Base-by-base conservation (phyloP, 2,888 invertebrate species). In the Luffia ferchaultella region DNA sequence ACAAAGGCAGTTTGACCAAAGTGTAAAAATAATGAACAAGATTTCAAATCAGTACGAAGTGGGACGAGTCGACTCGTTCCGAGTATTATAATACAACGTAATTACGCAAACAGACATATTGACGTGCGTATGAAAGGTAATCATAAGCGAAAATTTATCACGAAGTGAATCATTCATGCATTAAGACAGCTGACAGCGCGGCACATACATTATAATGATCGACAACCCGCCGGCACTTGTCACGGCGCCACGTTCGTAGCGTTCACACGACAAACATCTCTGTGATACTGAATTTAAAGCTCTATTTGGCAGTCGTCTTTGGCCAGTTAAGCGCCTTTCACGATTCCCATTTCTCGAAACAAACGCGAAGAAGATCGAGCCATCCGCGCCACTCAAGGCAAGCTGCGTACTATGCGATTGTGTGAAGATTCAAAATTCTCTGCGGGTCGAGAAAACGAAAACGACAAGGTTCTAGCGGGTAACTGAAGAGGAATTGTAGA, bases 71-170 rank as follows among this genome's bases (percentile, higher is more conserved):
- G 5, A 12, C 30, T 30, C 30, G 30, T 30, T 17, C 17, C 40
- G 15, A 1, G 20, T 20, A 19, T 69, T 70, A 67, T 66, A 68
- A 71, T 68, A 68, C 67, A 70, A 68, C 62, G 71, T 77, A 78
- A 80, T 80, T 78, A 79, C 76, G 73, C 74, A 77, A 77, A 78
- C 77, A 75, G 78, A 79, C 79, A 74, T 70, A 77, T 78, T 77
- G 82, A 80, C 77, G 70, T 69, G 70, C 64, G 76, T 74, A 75
- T 79, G 79, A 80, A 79, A 82, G 80, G 79, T 82, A 82, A 83
- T 83, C 82, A 83, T 79, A 79, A 82, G 79, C 80, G 79, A 72
- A 74, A 80, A 82, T 83, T 83, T 82, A 83, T 83, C 80, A 78
- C 72, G 70, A 70, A 79, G 80, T 82, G 82, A 83, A 82, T 82